These are phyloP conservation scores for Dolomedes plantarius DNA, from an alignment of 2,888 invertebrate genomes.

Conservation along the genomic window DNA sequence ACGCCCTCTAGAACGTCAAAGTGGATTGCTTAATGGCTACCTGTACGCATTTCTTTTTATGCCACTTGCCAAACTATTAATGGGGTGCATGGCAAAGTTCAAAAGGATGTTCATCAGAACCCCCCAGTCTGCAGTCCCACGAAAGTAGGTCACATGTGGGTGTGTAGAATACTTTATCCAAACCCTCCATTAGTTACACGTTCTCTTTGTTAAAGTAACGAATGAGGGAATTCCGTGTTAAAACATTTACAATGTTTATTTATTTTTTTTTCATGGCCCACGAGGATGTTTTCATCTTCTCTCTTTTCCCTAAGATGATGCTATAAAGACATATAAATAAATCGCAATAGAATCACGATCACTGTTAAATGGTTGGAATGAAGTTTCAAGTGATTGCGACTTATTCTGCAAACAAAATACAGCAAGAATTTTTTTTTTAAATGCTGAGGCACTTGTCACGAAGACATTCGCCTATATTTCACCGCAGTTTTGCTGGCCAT, in stretches of 20 bases:
- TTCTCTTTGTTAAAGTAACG: background rate
- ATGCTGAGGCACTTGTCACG: no score
- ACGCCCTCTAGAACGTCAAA: background rate
- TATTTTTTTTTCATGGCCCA: no score
- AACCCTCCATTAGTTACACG: background rate
- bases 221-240: background rate
- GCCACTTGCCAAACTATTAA: background rate
- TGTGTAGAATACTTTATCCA: background rate
- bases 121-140: background rate
- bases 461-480: no score
- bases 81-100: background rate
- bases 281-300: no score
- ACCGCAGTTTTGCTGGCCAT: no score
- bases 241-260: background rate
- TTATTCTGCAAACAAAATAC: no score
- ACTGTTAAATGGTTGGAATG: no score
- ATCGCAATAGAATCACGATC: no score
- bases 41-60: background rate
- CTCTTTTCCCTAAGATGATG: no score
- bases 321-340: no score
- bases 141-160: background rate
- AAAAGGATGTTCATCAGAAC: background rate
- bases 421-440: no score
- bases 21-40: background rate
- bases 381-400: no score